These are phyloP conservation scores for Dinoponera quadriceps DNA, from an alignment of 1,140 invertebrate genomes.

Conservation along the genomic window DNA sequence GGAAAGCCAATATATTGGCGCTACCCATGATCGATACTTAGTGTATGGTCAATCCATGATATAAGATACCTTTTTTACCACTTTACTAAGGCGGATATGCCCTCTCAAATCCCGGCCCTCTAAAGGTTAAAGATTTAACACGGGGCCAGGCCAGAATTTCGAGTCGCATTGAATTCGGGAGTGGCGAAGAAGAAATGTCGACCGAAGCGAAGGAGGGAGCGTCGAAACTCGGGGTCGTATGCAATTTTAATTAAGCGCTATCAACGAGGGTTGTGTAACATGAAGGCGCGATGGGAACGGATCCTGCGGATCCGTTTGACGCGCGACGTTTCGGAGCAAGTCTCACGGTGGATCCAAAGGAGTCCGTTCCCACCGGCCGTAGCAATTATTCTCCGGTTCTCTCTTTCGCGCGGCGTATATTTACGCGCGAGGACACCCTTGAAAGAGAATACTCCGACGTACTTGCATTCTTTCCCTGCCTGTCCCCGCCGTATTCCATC, in stretches of 20 bases:
- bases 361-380: constrained; percentile 3
- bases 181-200: neutral
- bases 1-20: too few species aligned
- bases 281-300: neutral
- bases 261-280: constrained; percentile 7
- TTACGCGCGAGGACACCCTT: constrained; percentile 2
- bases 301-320: constrained; percentile 22
- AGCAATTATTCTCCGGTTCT: constrained; percentile 37
- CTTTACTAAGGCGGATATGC: too few species aligned
- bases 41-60: too few species aligned
- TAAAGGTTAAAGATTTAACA: too few species aligned
- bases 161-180: neutral
- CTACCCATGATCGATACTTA: too few species aligned
- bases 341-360: neutral
- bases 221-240: too few species aligned
- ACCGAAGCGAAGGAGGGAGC: too few species aligned
- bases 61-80: too few species aligned
- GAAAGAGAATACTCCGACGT: constrained; percentile 37
- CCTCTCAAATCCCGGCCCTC: too few species aligned
- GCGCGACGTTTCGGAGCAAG: constrained; percentile 20
- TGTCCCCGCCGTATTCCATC: too few species aligned
- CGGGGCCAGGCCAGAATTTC: too few species aligned
- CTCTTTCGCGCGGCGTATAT: constrained; percentile 31
- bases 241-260: constrained; percentile 45
- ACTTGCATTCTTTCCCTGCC: constrained; percentile 27